These are phyloP conservation scores for Megaptera novaeangliae DNA, from an alignment of 2,113 vertebrate species.

Conservation along the genomic window DNA sequence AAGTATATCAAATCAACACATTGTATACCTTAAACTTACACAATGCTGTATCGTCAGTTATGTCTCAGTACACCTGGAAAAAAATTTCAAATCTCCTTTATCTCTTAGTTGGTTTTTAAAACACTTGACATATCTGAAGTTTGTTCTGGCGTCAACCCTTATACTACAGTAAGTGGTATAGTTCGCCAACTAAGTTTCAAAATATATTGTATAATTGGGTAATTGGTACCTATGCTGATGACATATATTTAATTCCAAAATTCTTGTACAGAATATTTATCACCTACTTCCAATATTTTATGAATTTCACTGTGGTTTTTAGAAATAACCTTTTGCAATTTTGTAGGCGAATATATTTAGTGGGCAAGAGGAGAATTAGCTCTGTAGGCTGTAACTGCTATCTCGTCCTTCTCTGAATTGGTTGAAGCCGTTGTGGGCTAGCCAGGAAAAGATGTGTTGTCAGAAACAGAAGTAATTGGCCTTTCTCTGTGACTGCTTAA, in stretches of 20 bases:
- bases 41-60: not conserved
- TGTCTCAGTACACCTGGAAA: not conserved
- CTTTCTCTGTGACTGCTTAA: constrained; percentile 19
- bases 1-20: not conserved
- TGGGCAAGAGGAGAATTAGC: not conserved
- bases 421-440: not conserved
- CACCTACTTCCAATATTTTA: not conserved
- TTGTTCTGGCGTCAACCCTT: not conserved
- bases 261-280: constrained; percentile 9
- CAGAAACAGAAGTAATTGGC: not conserved
- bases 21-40: not conserved
- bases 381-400: not conserved
- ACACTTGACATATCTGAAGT: not conserved
- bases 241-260: constrained; percentile 4
- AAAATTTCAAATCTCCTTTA: not conserved
- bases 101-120: not conserved
- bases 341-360: not conserved
- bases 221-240: not conserved
- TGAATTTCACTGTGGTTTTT: constrained; percentile 13
- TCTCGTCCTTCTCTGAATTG: not conserved
- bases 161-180: not conserved
- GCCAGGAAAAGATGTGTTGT: constrained; percentile 5
- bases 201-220: not conserved
- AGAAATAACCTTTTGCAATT: not conserved
- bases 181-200: not conserved